Percentiles rank a stretch among this genome's conserved stretches.
Conservation (phyloP, 2,888 invertebrate genomes). For the Archips crataeganus region DNA sequence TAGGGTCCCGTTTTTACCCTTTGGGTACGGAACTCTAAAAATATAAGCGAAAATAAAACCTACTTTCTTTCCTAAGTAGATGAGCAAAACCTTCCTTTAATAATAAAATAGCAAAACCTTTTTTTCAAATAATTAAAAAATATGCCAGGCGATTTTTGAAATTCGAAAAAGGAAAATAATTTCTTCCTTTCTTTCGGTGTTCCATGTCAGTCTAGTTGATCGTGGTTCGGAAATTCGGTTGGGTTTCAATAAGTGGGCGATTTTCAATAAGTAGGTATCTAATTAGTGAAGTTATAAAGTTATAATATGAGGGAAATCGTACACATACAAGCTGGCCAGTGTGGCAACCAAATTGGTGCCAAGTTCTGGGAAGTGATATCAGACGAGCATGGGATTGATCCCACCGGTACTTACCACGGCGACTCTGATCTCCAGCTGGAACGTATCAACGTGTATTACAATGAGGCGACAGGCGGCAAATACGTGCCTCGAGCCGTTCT, state of each 20-base stretch:
- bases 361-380: slow-evolving; percentile 88
- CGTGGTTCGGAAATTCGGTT: slow-evolving; percentile 1
- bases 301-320: slow-evolving; percentile 87
- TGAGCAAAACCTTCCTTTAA: neutral
- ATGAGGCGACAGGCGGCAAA: slow-evolving; percentile 78
- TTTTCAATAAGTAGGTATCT: slow-evolving; percentile 1
- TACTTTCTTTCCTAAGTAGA: too few relatives aligned
- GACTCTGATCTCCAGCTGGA: slow-evolving; percentile 87
- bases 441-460: slow-evolving; percentile 88
- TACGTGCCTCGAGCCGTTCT: slow-evolving; percentile 42
- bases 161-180: neutral
- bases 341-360: slow-evolving; percentile 67
- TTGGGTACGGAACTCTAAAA: too few relatives aligned
- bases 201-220: slow-evolving; percentile 9
- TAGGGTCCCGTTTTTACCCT: too few relatives aligned
- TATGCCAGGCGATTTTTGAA: neutral
- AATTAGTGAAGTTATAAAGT: slow-evolving; percentile 8
- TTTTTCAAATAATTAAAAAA: neutral
- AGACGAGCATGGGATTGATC: slow-evolving; percentile 88
- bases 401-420: slow-evolving; percentile 86
- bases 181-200: neutral
- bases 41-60: too few relatives aligned
- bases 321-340: slow-evolving; percentile 89
- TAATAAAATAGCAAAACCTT: slow-evolving; percentile 1
- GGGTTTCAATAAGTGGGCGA: slow-evolving; percentile 1